phyloP scores from a whole-genome alignment of 2,888 invertebrate genomes.

The Epinotia brunnichana region DNA sequence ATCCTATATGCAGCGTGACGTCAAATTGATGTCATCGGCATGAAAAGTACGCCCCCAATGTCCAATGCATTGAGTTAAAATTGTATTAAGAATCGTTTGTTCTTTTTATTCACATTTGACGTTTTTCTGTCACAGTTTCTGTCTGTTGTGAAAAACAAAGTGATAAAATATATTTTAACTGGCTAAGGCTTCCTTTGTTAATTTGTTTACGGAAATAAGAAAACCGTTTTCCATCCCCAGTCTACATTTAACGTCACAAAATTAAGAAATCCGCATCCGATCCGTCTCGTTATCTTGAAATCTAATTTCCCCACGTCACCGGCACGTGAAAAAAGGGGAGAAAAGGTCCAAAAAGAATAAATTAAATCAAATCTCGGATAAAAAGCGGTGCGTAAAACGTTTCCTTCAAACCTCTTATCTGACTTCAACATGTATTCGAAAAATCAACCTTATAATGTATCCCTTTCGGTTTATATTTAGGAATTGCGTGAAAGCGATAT shows the following conservation, averaged over 20 bases:
- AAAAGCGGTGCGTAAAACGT: constrained; percentile 12
- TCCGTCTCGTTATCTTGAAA: constrained; percentile 24
- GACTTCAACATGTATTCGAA: too few species aligned
- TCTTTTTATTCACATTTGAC: too few species aligned
- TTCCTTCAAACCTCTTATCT: background rate
- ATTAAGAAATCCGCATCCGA: constrained; percentile 25
- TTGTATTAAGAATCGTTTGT: too few species aligned
- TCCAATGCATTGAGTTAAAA: too few species aligned
- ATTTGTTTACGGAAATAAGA: background rate
- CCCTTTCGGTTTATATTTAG: background rate
- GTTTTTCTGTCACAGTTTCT: too few species aligned
- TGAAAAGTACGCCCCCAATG: too few species aligned
- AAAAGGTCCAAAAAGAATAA: constrained; percentile 29
- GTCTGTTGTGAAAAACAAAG: too few species aligned
- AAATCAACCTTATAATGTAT: background rate
- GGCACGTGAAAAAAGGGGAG: constrained; percentile 22
- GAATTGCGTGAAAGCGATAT: background rate
- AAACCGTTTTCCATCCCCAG: background rate
- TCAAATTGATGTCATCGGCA: too few species aligned
- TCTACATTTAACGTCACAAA: constrained; percentile 17
- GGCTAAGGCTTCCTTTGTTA: background rate
- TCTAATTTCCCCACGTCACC: constrained; percentile 14
- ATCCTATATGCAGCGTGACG: too few species aligned
- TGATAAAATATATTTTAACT: too few species aligned
- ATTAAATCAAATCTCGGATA: constrained; percentile 31